These are phyloP conservation scores for Microtus pennsylvanicus DNA, from an alignment of 2,113 vertebrate genomes.

Conservation along the genomic window DNA sequence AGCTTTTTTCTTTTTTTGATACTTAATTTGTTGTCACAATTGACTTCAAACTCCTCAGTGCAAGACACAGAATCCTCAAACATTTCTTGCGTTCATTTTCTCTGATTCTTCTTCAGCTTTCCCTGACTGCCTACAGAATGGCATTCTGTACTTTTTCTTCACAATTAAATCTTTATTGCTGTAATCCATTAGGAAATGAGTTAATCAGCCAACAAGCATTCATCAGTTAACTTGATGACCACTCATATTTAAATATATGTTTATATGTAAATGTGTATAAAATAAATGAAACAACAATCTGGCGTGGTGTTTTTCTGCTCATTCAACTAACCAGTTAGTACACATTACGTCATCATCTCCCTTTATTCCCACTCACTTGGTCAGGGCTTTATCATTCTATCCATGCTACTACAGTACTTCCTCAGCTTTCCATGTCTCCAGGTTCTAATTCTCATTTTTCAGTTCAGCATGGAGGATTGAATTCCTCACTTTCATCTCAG, in stretches of 20 bases:
- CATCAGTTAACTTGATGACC: not conserved
- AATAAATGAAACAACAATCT: not conserved
- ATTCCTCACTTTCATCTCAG: not conserved
- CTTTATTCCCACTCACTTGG: not conserved
- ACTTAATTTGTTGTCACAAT: constrained; percentile 44
- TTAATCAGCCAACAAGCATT: not conserved
- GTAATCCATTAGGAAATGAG: not conserved
- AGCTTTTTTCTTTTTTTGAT: constrained; percentile 40
- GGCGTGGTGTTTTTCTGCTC: not conserved
- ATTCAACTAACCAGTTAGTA: not conserved
- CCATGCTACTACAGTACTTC: not conserved
- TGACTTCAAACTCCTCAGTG: not conserved
- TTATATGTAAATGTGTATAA: not conserved
- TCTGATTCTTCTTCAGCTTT: not conserved
- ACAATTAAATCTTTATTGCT: constrained; percentile 2
- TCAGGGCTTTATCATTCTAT: not conserved
- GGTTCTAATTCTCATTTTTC: not conserved
- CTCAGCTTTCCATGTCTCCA: not conserved
- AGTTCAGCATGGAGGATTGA: not conserved
- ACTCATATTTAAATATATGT: not conserved
- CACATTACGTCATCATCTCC: not conserved
- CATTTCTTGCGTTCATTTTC: constrained; percentile 15
- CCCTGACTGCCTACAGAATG: not conserved
- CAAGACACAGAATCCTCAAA: not conserved
- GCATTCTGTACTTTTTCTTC: not conserved